phyloP scores from a whole-genome alignment of 1,140 invertebrate species.

The Solenopsis invicta region DNA sequence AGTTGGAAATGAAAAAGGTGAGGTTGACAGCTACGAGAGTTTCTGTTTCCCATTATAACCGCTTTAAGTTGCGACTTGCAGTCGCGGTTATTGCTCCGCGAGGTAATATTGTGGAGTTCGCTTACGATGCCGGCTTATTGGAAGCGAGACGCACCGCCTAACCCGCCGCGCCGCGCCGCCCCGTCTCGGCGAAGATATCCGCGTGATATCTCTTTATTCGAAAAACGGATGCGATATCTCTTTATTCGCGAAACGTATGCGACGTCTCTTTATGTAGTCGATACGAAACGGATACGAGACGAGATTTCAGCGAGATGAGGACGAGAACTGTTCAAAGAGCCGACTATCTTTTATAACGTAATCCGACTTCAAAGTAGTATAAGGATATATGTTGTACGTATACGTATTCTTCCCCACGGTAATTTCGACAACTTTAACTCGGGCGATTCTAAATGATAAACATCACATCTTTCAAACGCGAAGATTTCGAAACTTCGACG shows the following conservation, averaged over 20 bases:
- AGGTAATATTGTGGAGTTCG: conserved; percentile 60
- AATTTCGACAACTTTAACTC: not conserved
- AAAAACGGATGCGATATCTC: conserved; percentile 56
- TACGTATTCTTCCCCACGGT: not conserved
- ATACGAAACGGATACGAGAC: conserved; percentile 46
- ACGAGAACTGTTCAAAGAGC: conserved; percentile 32
- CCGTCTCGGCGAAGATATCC: conserved; percentile 38
- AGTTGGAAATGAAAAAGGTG: conserved; percentile 61
- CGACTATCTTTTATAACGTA: not conserved
- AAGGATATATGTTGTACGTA: not conserved
- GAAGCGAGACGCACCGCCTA: conserved; percentile 36
- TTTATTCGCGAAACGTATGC: conserved; percentile 53
- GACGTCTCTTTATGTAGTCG: conserved; percentile 59
- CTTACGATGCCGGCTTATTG: conserved; percentile 56
- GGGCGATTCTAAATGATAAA: not conserved
- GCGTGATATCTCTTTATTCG: conserved; percentile 54
- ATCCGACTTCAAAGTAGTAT: conserved; percentile 45
- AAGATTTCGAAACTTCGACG: not conserved
- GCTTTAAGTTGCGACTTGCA: conserved; percentile 56
- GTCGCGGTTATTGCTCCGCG: conserved; percentile 58
- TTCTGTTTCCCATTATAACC: conserved; percentile 60
- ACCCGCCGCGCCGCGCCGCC: too few relatives aligned
- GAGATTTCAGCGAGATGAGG: conserved; percentile 20
- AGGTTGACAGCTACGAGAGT: conserved; percentile 63
- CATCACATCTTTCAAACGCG: not conserved